Evolutionary conservation across 2,113 vertebrate species (phyloP).

Genomic region (Sclerurus mexicanus): DNA sequence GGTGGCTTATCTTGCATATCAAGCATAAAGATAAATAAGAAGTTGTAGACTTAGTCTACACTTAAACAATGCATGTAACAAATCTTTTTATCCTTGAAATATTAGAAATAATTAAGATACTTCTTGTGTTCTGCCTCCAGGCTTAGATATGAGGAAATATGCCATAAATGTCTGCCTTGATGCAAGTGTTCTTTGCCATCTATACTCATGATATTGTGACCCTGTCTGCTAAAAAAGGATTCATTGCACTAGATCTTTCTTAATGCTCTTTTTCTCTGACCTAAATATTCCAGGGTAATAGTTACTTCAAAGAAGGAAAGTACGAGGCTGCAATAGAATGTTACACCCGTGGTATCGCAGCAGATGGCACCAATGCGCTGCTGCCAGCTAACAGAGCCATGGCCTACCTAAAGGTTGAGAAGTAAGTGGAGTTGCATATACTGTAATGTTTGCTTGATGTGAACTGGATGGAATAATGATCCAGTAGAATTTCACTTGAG

Average conservation of each 20-base stretch:
- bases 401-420: conserved; percentile 91
- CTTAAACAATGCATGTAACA: neutral
- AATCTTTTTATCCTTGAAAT: neutral
- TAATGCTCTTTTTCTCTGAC: neutral
- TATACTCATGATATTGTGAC: neutral
- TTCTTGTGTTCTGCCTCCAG: neutral
- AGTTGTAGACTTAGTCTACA: neutral
- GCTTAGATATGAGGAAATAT: neutral
- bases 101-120: neutral
- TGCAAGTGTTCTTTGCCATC: neutral
- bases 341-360: conserved; percentile 89
- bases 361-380: conserved; percentile 86
- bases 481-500: neutral
- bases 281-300: conserved; percentile 83
- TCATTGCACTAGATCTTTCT: neutral
- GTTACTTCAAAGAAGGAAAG: conserved; percentile 94
- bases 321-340: conserved; percentile 91
- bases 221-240: neutral
- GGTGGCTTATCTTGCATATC: neutral
- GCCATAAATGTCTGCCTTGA: neutral
- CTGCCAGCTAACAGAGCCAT: conserved; percentile 97
- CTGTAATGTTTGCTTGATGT: neutral
- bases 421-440: conserved; percentile 69
- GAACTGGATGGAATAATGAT: neutral
- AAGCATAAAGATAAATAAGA: neutral